Conservation (phyloP, 2,797 vertebrate genomes). For the Sphenopsis melanotis region DNA sequence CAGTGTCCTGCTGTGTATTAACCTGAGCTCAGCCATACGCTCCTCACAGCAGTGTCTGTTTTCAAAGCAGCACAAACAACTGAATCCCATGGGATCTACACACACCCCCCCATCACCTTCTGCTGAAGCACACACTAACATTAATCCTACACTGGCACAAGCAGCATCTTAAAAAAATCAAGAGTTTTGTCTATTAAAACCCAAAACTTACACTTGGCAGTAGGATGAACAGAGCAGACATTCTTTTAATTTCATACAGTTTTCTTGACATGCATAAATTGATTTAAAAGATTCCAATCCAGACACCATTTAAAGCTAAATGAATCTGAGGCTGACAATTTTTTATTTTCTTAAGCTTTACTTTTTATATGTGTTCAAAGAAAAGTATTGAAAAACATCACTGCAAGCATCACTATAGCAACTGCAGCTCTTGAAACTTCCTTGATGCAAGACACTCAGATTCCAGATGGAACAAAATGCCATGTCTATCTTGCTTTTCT, state of each 20-base stretch:
- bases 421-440: conserved; percentile 42
- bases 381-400: conserved; percentile 36
- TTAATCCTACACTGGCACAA: not conserved
- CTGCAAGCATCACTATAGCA: conserved; percentile 55
- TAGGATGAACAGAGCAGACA: not conserved
- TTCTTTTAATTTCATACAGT: not conserved
- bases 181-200: not conserved
- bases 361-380: conserved; percentile 17
- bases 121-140: not conserved
- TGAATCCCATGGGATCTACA: not conserved
- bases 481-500: conserved; percentile 36
- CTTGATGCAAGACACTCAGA: not conserved
- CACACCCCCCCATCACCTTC: not conserved
- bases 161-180: not conserved
- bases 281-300: not conserved
- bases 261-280: not conserved
- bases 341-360: conserved; percentile 42
- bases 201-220: not conserved
- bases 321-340: not conserved
- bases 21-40: not conserved
- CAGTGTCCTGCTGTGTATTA: not conserved
- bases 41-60: not conserved
- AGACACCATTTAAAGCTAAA: conserved; percentile 14
- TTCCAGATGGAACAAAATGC: conserved; percentile 58
- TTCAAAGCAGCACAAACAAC: not conserved